Conservation (phyloP, 2,113 vertebrate species). For the Nematolebias whitei region DNA sequence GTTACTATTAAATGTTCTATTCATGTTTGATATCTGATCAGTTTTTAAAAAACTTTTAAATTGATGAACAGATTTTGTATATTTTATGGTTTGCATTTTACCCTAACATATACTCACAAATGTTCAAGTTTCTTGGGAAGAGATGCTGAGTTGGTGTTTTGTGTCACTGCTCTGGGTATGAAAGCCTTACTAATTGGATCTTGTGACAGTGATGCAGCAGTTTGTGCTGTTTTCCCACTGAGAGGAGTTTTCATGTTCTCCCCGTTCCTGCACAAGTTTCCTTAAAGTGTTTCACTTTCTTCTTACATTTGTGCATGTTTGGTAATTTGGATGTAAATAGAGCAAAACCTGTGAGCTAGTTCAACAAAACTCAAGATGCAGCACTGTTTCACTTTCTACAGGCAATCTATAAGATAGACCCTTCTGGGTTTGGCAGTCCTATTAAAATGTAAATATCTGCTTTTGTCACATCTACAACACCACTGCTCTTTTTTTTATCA, state of each 20-base stretch:
- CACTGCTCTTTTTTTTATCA: no score
- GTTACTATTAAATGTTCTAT: no score
- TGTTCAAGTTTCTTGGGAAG: background rate
- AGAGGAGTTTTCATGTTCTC: background rate
- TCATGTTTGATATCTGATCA: no score
- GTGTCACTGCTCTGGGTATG: background rate
- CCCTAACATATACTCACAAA: background rate
- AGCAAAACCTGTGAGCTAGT: background rate
- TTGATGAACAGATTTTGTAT: background rate
- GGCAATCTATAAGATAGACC: background rate
- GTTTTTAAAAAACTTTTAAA: no score
- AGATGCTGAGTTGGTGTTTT: constrained; percentile 2
- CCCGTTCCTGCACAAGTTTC: background rate
- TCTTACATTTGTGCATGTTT: no score
- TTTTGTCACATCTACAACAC: background rate
- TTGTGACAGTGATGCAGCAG: background rate
- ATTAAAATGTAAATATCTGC: background rate
- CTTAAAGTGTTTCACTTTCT: background rate
- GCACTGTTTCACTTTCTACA: background rate
- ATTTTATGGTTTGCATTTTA: background rate
- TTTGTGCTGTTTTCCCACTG: background rate
- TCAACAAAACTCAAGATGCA: background rate
- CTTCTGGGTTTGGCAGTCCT: background rate
- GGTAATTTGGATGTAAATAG: background rate
- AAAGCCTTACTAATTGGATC: constrained; percentile 7